Percentiles rank a stretch among this genome's conserved stretches.
Evolutionary conservation across 2,797 vertebrate species (phyloP).

Genomic region (Sebastes taczanowskii): DNA sequence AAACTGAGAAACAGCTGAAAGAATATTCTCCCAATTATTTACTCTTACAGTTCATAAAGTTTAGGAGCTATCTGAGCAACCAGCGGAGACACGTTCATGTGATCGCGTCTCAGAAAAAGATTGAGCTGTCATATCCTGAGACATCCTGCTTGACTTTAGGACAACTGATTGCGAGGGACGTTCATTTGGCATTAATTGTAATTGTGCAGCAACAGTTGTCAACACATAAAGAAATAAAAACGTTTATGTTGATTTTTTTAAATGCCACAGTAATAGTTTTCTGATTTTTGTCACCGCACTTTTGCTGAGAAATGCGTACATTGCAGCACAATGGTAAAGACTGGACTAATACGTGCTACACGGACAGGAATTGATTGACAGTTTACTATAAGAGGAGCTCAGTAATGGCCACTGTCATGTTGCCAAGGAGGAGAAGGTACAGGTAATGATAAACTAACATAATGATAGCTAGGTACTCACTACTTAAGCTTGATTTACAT

Average conservation of each 20-base stretch:
- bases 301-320: not conserved
- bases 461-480: not conserved
- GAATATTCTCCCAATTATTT: not conserved
- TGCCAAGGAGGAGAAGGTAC: not conserved
- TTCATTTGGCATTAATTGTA: not conserved
- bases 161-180: not conserved
- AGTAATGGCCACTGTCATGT: not conserved
- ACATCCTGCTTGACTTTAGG: not conserved
- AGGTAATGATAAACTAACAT: not conserved
- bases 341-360: not conserved
- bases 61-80: not conserved
- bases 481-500: too few species aligned
- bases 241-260: not conserved
- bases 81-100: not conserved
- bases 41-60: not conserved
- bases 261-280: not conserved
- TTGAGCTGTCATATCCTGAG: not conserved
- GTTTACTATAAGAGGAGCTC: not conserved
- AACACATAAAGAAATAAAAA: not conserved
- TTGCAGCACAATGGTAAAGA: not conserved
- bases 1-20: not conserved
- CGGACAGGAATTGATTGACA: not conserved
- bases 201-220: not conserved
- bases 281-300: not conserved
- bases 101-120: not conserved